Base-by-base conservation (phyloP, 2,113 vertebrate genomes). In the Sinocyclocheilus grahami region DNA sequence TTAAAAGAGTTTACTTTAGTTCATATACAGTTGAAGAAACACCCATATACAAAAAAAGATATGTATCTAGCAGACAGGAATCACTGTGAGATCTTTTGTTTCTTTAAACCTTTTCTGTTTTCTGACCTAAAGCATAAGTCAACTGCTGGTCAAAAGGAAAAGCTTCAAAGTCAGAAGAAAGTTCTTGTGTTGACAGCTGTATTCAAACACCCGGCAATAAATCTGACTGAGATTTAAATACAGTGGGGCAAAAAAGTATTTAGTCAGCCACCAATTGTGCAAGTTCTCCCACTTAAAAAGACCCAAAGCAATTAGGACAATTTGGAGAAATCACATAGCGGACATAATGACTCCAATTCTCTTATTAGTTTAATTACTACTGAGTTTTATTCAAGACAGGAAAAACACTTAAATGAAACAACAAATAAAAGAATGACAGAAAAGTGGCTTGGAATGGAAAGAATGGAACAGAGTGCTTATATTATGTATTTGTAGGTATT, bases 271-370 rank as follows among this genome's bases (percentile, higher is more conserved):
- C 27, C 27, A 27, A 27, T 27, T 27, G 27, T 27, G 27, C 27
- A 27, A 27, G 27, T 27, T 27, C 27, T 27, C 27, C 27, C 27
- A 27, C 27, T 27, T 27, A 27, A 27, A 27, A 27, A 27, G 27
- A 27, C 81, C 60, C 71, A 77, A 63, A 69, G 24, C 69, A 85
- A 85, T 85, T 85, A 67, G 37, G 78, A 20, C n/a, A 55, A 77
- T 74, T 80, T 58, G 65, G 78, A 72, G 39, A 71, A 86, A 86
- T 71, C 76, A 53, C 30, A 75, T 14, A 76, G 63, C 63, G 22
- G 14, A 69, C 53, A 82, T 77, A 81, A 77, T 77, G 24, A 85
- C 37, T 39, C 63, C 37, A 62, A 37, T 82, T 72, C 48, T 37
- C 33, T 85, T 16, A 78, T 71, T 85, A 76, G 72, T n/a, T 67